These are phyloP conservation scores for Silurus asotus DNA, from an alignment of 2,113 vertebrate genomes.

Conservation along the genomic window DNA sequence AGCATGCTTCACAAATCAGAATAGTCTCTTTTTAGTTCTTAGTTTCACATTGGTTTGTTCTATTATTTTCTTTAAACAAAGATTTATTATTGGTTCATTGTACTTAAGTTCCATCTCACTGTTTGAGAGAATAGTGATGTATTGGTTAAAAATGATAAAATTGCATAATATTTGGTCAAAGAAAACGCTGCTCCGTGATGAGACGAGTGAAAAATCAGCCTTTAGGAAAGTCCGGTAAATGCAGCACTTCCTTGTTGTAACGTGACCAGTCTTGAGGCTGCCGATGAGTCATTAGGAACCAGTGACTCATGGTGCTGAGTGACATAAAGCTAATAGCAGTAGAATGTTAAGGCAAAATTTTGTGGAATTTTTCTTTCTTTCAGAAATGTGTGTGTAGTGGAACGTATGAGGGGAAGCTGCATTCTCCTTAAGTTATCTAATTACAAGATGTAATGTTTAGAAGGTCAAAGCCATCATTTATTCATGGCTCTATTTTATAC, in stretches of 20 bases:
- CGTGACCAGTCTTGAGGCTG: not conserved
- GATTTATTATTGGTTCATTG: not conserved
- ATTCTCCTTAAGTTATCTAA: not conserved
- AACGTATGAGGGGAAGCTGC: not conserved
- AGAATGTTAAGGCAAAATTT: too few relatives aligned
- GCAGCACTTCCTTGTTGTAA: not conserved
- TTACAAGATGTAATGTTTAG: not conserved
- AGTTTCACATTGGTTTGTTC: too few relatives aligned
- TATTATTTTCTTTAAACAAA: too few relatives aligned
- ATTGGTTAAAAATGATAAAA: not conserved
- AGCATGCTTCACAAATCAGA: too few relatives aligned
- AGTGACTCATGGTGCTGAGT: not conserved
- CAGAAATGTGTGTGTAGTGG: not conserved
- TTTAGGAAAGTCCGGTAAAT: not conserved
- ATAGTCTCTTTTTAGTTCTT: too few relatives aligned
- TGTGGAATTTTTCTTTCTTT: too few relatives aligned
- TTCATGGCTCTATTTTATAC: not conserved
- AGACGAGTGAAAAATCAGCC: not conserved
- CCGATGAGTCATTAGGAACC: not conserved
- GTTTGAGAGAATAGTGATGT: not conserved
- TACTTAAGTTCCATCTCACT: not conserved
- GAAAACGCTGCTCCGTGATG: not conserved
- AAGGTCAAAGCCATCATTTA: not conserved
- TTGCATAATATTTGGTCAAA: not conserved
- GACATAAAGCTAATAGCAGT: not conserved